Conservation (phyloP, 2,113 vertebrate genomes). For the Shinisaurus crocodilurus region DNA sequence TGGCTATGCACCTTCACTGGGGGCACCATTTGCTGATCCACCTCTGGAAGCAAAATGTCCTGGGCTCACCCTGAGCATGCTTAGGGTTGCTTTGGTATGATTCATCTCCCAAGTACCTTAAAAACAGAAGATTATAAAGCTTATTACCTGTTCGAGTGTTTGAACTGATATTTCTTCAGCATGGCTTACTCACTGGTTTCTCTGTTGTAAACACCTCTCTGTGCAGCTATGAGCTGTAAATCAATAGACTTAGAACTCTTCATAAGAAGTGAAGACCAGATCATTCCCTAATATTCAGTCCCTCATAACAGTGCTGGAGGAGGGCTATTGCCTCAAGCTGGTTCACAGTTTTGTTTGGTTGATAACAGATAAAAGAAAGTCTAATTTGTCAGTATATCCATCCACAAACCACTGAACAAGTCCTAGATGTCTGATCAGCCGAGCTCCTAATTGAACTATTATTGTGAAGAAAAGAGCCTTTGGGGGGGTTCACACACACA, state of each 20-base stretch:
- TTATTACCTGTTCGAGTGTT: neutral
- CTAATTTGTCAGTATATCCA: neutral
- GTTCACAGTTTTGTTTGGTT: neutral
- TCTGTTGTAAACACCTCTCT: neutral
- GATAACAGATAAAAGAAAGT: neutral
- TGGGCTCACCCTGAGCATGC: neutral
- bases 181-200: neutral
- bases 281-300: neutral
- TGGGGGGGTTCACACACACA: too few species aligned
- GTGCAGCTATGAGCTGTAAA: neutral
- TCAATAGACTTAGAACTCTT: conserved; percentile 5
- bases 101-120: neutral
- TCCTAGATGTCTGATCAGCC: neutral
- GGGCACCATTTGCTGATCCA: neutral
- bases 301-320: neutral
- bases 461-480: too few species aligned
- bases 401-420: neutral
- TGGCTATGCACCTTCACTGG: neutral
- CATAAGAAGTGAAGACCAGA: neutral
- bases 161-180: neutral
- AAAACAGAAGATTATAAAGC: neutral
- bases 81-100: neutral
- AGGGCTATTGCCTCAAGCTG: conserved; percentile 2
- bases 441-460: neutral
- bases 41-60: neutral